A percentile compares a stretch with the other conserved stretches of the same genome.
Conservation (phyloP, 1,140 invertebrate species). For the Sycobia sp. region DNA sequence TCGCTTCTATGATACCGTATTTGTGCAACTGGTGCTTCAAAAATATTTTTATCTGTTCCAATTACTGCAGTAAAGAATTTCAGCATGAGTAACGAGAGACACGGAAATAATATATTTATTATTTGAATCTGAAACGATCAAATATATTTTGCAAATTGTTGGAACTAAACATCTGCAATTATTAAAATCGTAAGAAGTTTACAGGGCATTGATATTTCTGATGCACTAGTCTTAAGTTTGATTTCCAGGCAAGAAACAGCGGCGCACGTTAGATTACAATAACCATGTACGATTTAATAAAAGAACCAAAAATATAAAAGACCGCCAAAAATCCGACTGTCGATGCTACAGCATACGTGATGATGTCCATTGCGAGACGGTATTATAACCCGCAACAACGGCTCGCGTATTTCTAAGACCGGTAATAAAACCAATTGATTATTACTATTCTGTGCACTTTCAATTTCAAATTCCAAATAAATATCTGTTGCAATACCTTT, state of each 20-base stretch:
- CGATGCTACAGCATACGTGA: slow-evolving; percentile 39
- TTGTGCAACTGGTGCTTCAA: no score
- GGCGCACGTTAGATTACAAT: slow-evolving; percentile 23
- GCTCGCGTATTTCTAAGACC: slow-evolving; percentile 4
- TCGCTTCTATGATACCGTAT: no score
- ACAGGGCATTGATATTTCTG: no score
- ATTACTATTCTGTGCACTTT: slow-evolving; percentile 29
- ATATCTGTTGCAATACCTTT: slow-evolving; percentile 24
- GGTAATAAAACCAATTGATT: slow-evolving; percentile 29
- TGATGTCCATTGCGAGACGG: slow-evolving; percentile 48
- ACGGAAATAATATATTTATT: no score
- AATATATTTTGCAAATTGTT: no score
- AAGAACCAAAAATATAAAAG: slow-evolving; percentile 64
- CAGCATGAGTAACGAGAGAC: no score
- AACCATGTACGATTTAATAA: slow-evolving; percentile 37
- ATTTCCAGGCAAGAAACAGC: slow-evolving; percentile 35
- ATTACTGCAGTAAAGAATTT: no score
- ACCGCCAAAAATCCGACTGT: slow-evolving; percentile 57
- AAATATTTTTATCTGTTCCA: no score
- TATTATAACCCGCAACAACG: slow-evolving; percentile 37
- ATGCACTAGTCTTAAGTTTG: background rate
- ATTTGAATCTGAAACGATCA: no score
- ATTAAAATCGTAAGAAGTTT: no score
- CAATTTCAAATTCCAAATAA: slow-evolving; percentile 23
- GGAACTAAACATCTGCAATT: no score